Percentiles rank a stretch among this genome's conserved stretches.
Conservation (phyloP, 1,140 invertebrate genomes). For the Luehdorfia chinensis region DNA sequence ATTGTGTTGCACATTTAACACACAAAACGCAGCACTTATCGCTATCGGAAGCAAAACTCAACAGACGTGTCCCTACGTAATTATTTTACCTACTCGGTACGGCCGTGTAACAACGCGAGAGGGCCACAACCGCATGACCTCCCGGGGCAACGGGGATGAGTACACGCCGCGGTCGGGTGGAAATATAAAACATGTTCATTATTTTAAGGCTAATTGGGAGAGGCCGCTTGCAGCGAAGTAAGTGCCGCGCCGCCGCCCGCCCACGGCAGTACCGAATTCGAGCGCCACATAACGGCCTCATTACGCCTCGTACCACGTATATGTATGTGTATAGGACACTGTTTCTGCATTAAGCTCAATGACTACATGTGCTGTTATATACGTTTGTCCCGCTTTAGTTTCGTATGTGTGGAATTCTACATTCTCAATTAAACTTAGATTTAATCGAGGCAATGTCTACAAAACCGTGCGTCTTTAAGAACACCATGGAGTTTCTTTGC, state of each 20-base stretch:
- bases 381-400: constrained; percentile 3
- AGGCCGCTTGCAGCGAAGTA: constrained; percentile 66
- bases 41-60: no score
- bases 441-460: no score
- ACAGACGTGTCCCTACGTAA: constrained; percentile 58
- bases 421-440: background rate
- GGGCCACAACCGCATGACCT: constrained; percentile 58
- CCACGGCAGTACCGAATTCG: constrained; percentile 61
- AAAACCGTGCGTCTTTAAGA: no score
- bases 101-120: constrained; percentile 36
- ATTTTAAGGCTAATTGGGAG: constrained; percentile 77
- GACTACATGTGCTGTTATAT: constrained; percentile 31
- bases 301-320: constrained; percentile 51
- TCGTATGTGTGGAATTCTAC: background rate
- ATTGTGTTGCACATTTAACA: constrained; percentile 30
- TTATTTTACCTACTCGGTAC: constrained; percentile 50
- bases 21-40: no score
- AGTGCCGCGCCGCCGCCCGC: constrained; percentile 62
- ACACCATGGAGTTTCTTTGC: no score
- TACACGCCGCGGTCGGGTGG: constrained; percentile 62
- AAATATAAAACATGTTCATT: constrained; percentile 78
- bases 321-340: constrained; percentile 56
- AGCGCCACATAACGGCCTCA: constrained; percentile 47
- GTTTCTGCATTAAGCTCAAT: constrained; percentile 67
- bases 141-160: constrained; percentile 63